Base-by-base conservation (phyloP, 1,140 invertebrate genomes). In the Steinernema feltiae region DNA sequence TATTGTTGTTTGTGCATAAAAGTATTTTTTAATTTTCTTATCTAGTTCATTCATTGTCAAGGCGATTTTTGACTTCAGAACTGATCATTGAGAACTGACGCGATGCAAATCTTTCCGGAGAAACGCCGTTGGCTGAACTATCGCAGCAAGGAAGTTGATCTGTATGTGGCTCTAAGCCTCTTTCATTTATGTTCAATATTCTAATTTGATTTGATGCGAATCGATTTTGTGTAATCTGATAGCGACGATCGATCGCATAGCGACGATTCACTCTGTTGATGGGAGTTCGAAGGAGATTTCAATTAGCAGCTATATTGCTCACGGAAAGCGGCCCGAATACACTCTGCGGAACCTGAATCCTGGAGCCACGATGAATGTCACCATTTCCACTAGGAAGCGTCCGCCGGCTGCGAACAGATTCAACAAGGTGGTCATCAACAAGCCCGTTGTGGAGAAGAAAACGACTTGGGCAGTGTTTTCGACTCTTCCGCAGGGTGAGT, bases 401-500 rank as follows among this genome's bases (percentile, higher is more conserved):
- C 74, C 30, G 24, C 41, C 74, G 27, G 31, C 32, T 32, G 30
- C 0, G 72, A 76, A 75, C 24, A 24, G 35, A 30, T 21, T n/a
- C n/a, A n/a, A n/a, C n/a, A n/a, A n/a, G n/a, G n/a, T n/a, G n/a
- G n/a, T n/a, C n/a, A n/a, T n/a, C n/a, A n/a, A n/a, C 3, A 72
- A 74, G n/a, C 41, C 41, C 7, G 41, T 46, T 0, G 73, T 35
- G 18, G 73, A 15, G 17, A 77, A 17, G 29, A 75, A 75, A 75
- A 74, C 48, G 27, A 72, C 74, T 30, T 76, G 74, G 74, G 70
- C 35, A 15, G 75, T 77, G n/a, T 77, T 77, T 46, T 77, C 75
- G 21, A 77, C 76, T n/a, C 35, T 77, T 0, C 70, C 76, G 7
- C 76, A 77, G 41, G 75, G 74, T 24, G 1, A 77, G 35, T 77